phyloP scores from a whole-genome alignment of 1,140 invertebrate genomes.

The Drosophila lacertosa region DNA sequence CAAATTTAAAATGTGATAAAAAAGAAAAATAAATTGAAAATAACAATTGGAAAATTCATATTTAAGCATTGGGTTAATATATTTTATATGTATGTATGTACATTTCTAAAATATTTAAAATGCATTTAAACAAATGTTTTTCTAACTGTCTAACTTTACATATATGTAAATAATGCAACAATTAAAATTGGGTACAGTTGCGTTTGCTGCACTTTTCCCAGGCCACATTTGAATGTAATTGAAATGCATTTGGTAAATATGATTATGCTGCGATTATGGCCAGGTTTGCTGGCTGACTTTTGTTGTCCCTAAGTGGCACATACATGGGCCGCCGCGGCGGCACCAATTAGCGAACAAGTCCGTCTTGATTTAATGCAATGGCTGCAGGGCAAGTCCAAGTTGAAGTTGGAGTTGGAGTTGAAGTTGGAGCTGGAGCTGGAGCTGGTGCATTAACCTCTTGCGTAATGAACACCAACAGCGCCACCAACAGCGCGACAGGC shows the following conservation, averaged over 20 bases:
- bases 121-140: too few relatives aligned
- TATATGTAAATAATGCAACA: too few relatives aligned
- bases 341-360: constrained; percentile 61
- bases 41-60: too few relatives aligned
- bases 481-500: constrained; percentile 69
- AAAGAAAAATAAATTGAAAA: too few relatives aligned
- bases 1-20: too few relatives aligned
- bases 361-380: constrained; percentile 59
- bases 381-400: constrained; percentile 48
- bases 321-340: constrained; percentile 51
- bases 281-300: constrained; percentile 10
- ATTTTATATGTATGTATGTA: too few relatives aligned
- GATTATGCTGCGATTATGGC: background rate
- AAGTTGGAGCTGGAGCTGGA: too few relatives aligned
- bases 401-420: constrained; percentile 37
- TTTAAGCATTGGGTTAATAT: too few relatives aligned
- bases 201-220: too few relatives aligned
- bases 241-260: constrained; percentile 5
- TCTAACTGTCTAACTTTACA: too few relatives aligned
- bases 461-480: constrained; percentile 81
- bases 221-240: constrained; percentile 7
- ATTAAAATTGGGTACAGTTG: constrained; percentile 4
- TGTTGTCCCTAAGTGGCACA: constrained; percentile 37
- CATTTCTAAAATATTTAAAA: too few relatives aligned
- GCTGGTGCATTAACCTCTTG: constrained; percentile 76